Conservation (phyloP, 2,113 vertebrate genomes). For the Sisor rabdophorus region DNA sequence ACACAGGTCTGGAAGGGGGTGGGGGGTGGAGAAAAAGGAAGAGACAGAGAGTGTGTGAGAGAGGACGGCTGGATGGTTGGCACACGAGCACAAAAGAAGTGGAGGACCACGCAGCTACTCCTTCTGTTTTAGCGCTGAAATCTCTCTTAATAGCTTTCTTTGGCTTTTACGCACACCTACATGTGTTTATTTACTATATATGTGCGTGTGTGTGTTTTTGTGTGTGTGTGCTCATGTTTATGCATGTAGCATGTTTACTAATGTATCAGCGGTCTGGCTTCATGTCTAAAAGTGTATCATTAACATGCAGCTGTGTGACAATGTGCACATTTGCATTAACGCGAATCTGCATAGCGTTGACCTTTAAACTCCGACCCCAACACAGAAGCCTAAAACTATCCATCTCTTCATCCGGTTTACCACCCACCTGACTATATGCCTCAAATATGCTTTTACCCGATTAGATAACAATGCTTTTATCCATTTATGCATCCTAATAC, state of each 20-base stretch:
- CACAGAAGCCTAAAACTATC: neutral
- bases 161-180: conserved; percentile 29
- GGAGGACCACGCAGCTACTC: conserved; percentile 53
- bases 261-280: conserved; percentile 41
- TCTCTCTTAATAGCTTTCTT: conserved; percentile 19
- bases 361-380: conserved; percentile 32
- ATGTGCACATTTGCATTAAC: conserved; percentile 41
- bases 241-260: conserved; percentile 29
- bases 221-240: conserved; percentile 20
- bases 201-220: neutral
- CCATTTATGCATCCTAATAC: neutral
- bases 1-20: conserved; percentile 45
- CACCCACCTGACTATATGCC: neutral
- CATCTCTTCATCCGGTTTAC: neutral
- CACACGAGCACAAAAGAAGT: conserved; percentile 65
- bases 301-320: conserved; percentile 37
- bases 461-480: too few species aligned
- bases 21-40: conserved; percentile 15
- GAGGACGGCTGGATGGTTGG: conserved; percentile 50
- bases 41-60: conserved; percentile 40
- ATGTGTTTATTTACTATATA: neutral
- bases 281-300: conserved; percentile 37
- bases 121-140: conserved; percentile 53
- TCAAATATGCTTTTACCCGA: neutral
- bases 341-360: conserved; percentile 41